phyloP scores from a whole-genome alignment of 2,888 invertebrate species.

The Tetranychus piercei region DNA sequence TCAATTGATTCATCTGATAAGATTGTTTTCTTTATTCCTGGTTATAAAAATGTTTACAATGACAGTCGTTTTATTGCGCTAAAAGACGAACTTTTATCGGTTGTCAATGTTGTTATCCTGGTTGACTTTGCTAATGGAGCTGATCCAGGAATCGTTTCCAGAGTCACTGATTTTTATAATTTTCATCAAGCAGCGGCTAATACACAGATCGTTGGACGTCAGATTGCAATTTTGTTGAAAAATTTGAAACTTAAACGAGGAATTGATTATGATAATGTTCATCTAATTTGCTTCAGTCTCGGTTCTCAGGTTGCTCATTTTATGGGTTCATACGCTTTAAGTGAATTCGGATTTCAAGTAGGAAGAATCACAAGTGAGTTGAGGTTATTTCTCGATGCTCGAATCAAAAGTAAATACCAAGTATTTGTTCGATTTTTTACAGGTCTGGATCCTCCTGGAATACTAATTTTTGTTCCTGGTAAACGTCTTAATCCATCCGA shows the following conservation, averaged over 20 bases:
- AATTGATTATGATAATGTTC: conserved; percentile 11
- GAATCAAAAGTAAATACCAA: background rate
- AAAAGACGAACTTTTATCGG: conserved; percentile 10
- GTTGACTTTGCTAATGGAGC: conserved; percentile 19
- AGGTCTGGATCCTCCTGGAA: conserved; percentile 3
- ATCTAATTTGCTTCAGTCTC: conserved; percentile 21
- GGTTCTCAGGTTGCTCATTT: conserved; percentile 19
- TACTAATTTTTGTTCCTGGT: background rate
- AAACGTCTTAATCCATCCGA: background rate
- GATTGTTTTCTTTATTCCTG: conserved; percentile 13
- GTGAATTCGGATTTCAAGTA: conserved; percentile 8
- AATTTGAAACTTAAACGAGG: conserved; percentile 9
- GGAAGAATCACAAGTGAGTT: conserved; percentile 20
- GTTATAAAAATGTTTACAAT: conserved; percentile 10
- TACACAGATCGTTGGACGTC: conserved; percentile 18
- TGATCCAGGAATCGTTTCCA: background rate
- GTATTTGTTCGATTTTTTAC: background rate
- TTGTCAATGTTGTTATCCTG: conserved; percentile 13
- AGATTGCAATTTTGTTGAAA: conserved; percentile 15
- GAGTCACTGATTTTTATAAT: conserved; percentile 7
- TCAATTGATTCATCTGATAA: background rate
- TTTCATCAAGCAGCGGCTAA: conserved; percentile 17
- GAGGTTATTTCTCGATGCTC: background rate
- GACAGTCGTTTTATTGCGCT: background rate
- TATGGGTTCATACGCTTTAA: conserved; percentile 12